Percentiles rank a stretch among this genome's conserved stretches.
These are phyloP conservation scores for Neolamprologus longior DNA, from an alignment of 2,113 vertebrate genomes.

Conservation along the genomic window DNA sequence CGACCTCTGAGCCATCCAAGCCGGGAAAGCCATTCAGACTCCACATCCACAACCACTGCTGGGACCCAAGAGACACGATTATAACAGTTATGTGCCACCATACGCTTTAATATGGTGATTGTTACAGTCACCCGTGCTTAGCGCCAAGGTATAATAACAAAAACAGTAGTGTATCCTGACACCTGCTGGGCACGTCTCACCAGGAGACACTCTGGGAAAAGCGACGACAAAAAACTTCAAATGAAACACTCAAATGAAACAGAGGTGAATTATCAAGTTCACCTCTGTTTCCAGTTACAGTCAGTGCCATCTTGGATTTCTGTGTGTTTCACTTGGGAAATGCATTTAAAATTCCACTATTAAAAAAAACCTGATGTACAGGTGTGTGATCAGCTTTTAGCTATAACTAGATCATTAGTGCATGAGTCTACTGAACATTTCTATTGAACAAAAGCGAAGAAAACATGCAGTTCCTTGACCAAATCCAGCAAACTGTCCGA, in stretches of 20 bases:
- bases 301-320: background rate
- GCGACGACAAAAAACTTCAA: rapidly evolving
- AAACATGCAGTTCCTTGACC: background rate
- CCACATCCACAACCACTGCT: background rate
- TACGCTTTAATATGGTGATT: background rate
- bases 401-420: background rate
- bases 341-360: background rate
- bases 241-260: background rate
- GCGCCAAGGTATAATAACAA: background rate
- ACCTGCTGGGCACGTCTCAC: rapidly evolving
- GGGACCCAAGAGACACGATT: background rate
- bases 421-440: background rate
- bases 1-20: background rate
- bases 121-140: rapidly evolving
- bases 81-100: background rate
- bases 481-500: background rate
- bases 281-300: background rate
- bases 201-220: background rate
- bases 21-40: background rate
- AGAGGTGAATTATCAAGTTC: background rate
- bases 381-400: background rate
- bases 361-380: rapidly evolving
- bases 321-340: background rate
- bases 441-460: background rate
- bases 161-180: background rate